These are phyloP conservation scores for Clepsis dumicolana DNA, from an alignment of 2,888 invertebrate species.

Conservation along the genomic window DNA sequence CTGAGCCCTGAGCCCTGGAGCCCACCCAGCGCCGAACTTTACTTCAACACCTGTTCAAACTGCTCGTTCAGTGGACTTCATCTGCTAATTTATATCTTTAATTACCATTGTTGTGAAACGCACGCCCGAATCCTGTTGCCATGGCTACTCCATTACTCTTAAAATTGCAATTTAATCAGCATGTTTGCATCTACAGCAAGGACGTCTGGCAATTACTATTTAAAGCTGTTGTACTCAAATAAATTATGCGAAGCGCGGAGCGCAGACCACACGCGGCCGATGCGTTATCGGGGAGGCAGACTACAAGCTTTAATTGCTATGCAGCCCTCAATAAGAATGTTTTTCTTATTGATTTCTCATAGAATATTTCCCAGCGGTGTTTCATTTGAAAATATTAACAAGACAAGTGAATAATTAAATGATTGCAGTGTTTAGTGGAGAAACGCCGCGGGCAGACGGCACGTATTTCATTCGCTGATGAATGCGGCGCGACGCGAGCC, in stretches of 20 bases:
- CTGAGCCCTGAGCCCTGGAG: too few species aligned
- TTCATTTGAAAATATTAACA: slow-evolving; percentile 23
- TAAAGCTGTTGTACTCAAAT: slow-evolving; percentile 5
- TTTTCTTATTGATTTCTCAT: too few species aligned
- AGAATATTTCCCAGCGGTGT: slow-evolving; percentile 15
- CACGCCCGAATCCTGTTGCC: background rate
- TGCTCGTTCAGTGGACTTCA: slow-evolving; percentile 25
- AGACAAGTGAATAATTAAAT: slow-evolving; percentile 22
- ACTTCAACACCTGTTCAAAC: slow-evolving; percentile 18
- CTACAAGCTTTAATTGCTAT: background rate
- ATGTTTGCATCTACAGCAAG: slow-evolving; percentile 21
- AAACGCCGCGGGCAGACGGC: slow-evolving; percentile 14
- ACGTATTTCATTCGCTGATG: slow-evolving; percentile 16
- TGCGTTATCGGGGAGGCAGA: background rate
- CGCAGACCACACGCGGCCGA: slow-evolving; percentile 30
- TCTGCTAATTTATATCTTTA: slow-evolving; percentile 38
- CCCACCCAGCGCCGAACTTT: slow-evolving; percentile 20
- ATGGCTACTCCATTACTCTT: background rate
- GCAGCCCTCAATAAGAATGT: background rate
- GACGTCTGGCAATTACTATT: slow-evolving; percentile 19
- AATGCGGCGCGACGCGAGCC: slow-evolving; percentile 15
- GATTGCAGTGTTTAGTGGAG: slow-evolving; percentile 27
- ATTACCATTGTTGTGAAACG: slow-evolving; percentile 28
- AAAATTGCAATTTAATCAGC: slow-evolving; percentile 25
- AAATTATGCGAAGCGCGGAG: background rate